Evolutionary conservation across 2,113 vertebrate species (phyloP).

Genomic region (Procapra przewalskii): DNA sequence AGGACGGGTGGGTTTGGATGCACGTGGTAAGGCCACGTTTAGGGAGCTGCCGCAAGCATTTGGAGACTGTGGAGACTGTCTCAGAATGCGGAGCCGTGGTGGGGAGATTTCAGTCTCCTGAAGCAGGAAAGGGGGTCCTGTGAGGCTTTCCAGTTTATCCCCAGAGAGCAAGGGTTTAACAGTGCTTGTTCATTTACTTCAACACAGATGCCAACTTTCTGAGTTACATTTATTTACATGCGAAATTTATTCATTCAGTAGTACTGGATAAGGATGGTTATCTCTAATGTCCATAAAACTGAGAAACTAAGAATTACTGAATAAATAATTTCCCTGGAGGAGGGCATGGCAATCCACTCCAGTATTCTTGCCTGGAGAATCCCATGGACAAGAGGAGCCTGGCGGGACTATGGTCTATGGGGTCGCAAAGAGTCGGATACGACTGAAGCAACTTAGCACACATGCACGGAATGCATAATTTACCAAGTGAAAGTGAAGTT

Average conservation of each 20-base stretch:
- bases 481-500: neutral
- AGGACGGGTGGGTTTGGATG: neutral
- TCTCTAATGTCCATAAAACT: neutral
- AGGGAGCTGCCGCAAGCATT: accelerated
- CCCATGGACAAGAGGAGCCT: neutral
- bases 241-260: neutral
- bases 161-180: neutral
- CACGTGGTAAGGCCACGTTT: accelerated
- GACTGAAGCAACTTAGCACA: neutral
- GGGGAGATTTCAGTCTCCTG: accelerated
- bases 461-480: neutral
- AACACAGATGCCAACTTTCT: accelerated
- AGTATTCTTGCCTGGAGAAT: neutral
- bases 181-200: neutral
- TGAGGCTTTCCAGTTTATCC: neutral
- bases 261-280: neutral
- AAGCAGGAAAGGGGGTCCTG: neutral
- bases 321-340: neutral
- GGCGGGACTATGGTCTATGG: neutral
- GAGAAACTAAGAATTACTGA: neutral
- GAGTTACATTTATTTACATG: no score
- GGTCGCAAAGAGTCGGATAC: neutral
- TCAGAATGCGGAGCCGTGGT: accelerated
- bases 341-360: neutral
- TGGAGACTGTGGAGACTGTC: accelerated